Base-by-base conservation (phyloP, 2,888 invertebrate species). In the Tortricodes alternella region DNA sequence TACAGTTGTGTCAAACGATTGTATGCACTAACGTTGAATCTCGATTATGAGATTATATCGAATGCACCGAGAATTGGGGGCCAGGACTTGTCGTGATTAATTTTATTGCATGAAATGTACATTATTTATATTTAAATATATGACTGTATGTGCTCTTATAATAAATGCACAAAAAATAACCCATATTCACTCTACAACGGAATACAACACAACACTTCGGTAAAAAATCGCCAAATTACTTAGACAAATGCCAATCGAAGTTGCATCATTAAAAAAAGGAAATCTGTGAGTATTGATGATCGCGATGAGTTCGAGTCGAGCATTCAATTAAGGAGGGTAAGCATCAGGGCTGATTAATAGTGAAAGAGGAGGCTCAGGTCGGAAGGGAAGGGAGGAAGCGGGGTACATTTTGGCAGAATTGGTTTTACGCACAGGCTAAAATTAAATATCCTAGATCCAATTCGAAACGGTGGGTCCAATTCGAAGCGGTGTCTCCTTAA, bases 301-400 rank as follows among this genome's bases (percentile, higher is more conserved):
- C 63, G 65, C 72, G 71, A 76, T 75, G 73, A 78, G 62, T 67
- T 64, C 61, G 61, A 62, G 62, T 64, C 72, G 66, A 80, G 79
- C 78, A 71, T 82, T 83, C 83, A 82, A 83, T 85, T 83, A 83
- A 70, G 63, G 68, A 74, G 74, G 75, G 74, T 75, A 72, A 77
- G 71, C 78, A 75, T 67, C 72, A 46, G 62, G 62, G 61, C 64
- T 65, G 61, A 66, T 68, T 63, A 61, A 61, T 60, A 60, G 58
- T 39, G 32, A 41, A 49, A 49, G 49, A 3, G 9, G 18, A 7
- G 8, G 48, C 13, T 32, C 8, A 23, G 9, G 27, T 13, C 46
- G 23, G 9, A 52, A 7, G 35, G 41, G 38, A 37, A 32, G 24
- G 21, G 11, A 35, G 55, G 27, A 18, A 27, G 19, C 24, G 21